A percentile compares a stretch with the other conserved stretches of the same genome.
Conservation (phyloP, 2,113 vertebrate species). For the Stercorarius parasiticus region DNA sequence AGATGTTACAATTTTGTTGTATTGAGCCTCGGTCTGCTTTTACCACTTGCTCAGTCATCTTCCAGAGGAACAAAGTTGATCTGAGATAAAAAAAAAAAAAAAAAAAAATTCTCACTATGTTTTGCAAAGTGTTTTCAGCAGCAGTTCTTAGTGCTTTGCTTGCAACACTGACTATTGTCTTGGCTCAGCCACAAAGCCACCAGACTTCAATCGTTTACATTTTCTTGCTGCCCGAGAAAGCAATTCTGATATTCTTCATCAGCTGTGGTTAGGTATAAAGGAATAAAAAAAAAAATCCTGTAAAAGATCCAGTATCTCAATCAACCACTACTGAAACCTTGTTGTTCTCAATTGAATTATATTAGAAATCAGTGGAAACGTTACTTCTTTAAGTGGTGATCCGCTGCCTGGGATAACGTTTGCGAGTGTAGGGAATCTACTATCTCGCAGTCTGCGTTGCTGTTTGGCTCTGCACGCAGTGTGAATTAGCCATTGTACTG, state of each 20-base stretch:
- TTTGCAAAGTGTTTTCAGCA: background rate
- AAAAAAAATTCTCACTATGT: background rate
- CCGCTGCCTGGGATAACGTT: background rate
- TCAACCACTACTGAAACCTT: background rate
- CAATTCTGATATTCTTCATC: background rate
- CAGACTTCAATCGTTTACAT: background rate
- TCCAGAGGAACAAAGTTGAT: background rate
- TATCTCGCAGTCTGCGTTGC: background rate
- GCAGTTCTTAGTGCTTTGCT: background rate
- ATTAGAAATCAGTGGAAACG: background rate
- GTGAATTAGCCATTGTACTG: too few relatives aligned
- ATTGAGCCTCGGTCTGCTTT: background rate
- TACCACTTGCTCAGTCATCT: background rate
- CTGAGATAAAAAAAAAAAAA: background rate
- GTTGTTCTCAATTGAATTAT: background rate
- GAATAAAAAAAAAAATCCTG: background rate
- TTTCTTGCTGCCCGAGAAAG: background rate
- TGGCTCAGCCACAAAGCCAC: slow-evolving; percentile 15
- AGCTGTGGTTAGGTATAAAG: background rate
- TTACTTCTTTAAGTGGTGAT: background rate
- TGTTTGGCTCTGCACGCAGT: background rate
- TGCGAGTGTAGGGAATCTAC: background rate
- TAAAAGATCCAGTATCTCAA: background rate
- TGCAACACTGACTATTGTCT: background rate
- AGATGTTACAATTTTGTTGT: background rate